Conservation (phyloP, 2,888 invertebrate genomes). For the Callosobruchus maculatus region DNA sequence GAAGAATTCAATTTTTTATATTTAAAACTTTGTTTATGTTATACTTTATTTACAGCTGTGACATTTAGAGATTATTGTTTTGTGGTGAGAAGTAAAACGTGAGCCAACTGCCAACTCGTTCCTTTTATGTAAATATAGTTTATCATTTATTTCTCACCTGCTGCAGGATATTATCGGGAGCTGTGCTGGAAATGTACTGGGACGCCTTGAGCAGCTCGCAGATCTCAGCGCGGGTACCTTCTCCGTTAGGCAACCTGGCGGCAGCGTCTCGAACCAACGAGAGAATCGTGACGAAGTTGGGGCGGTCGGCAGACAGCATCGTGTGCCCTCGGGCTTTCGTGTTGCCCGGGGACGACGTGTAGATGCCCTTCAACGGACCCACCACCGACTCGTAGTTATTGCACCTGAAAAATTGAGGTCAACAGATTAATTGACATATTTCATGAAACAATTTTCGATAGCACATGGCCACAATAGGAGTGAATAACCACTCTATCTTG, state of each 20-base stretch:
- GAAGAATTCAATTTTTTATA: too few species aligned
- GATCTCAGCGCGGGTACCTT: conserved; percentile 88
- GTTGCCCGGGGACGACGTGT: conserved; percentile 59
- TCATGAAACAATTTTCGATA: too few species aligned
- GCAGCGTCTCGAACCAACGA: conserved; percentile 92
- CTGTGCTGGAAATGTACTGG: conserved; percentile 56
- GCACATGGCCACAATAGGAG: too few species aligned
- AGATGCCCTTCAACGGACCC: conserved; percentile 66
- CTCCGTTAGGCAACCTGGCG: conserved; percentile 89
- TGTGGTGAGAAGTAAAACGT: too few species aligned
- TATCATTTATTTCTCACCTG: too few species aligned
- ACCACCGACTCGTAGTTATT: conserved; percentile 83
- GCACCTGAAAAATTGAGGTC: conserved; percentile 49
- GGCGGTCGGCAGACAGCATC: conserved; percentile 75
- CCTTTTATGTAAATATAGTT: too few species aligned
- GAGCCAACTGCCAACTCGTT: too few species aligned
- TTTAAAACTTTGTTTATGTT: too few species aligned
- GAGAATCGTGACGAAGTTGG: conserved; percentile 86
- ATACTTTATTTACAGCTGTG: too few species aligned
- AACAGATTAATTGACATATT: too few species aligned
- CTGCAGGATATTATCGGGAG: conserved; percentile 65
- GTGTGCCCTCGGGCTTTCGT: conserved; percentile 77
- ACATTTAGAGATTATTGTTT: too few species aligned
- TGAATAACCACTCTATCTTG: too few species aligned
- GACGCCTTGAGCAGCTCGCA: conserved; percentile 76